These are phyloP conservation scores for Apodemus sylvaticus DNA, from an alignment of 2,113 vertebrate species.

Conservation along the genomic window DNA sequence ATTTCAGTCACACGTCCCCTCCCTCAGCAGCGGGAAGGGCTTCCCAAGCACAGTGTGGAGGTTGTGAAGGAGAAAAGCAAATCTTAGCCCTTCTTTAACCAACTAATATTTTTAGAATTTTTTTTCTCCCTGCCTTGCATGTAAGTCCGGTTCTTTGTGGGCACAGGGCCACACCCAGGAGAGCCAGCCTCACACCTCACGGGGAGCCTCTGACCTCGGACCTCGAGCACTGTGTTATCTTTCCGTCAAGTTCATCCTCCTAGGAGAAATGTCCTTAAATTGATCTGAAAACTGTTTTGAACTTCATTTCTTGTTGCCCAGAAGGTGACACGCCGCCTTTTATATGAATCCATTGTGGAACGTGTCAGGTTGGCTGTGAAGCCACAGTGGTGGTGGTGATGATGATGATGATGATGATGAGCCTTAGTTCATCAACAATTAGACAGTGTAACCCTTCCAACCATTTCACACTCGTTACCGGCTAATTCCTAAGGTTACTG, in stretches of 20 bases:
- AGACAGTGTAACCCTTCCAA: background rate
- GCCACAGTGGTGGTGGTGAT: background rate
- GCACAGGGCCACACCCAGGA: background rate
- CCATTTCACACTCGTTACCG: background rate
- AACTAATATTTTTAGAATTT: background rate
- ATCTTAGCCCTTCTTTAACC: background rate
- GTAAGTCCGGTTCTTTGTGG: background rate
- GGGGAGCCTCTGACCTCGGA: background rate
- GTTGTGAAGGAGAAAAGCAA: background rate
- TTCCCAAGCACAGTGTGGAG: background rate
- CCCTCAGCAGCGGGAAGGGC: background rate
- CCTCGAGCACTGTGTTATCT: background rate
- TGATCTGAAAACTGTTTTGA: background rate
- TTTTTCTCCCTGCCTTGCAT: background rate
- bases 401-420: too few species aligned
- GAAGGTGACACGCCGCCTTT: background rate
- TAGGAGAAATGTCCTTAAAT: background rate
- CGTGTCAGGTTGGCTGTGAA: background rate
- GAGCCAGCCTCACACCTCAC: background rate
- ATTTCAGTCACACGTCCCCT: background rate
- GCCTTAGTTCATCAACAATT: background rate
- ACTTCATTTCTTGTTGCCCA: background rate
- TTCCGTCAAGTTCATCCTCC: slow-evolving; percentile 20
- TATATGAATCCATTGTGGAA: background rate
- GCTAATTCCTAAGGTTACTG: background rate